These are phyloP conservation scores for Meloidogyne floridensis DNA, from an alignment of 1,140 invertebrate genomes.

Conservation along the genomic window DNA sequence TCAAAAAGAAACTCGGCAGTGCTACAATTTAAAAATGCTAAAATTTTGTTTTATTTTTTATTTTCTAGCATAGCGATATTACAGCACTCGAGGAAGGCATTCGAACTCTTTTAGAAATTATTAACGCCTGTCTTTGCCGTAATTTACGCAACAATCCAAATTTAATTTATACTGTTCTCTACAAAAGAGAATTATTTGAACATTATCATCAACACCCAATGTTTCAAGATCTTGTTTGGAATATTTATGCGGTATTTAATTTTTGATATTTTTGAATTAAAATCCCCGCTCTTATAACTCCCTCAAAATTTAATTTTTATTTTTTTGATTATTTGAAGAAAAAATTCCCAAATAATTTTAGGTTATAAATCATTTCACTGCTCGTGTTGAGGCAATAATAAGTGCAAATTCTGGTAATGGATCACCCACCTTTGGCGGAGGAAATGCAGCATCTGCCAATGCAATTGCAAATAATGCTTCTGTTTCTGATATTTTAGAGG, in stretches of 20 bases:
- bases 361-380: constrained; percentile 85
- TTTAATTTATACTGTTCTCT: constrained; percentile 90
- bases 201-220: constrained; percentile 81
- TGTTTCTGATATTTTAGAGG: constrained; percentile 80
- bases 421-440: background rate
- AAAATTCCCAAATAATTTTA: constrained; percentile 63
- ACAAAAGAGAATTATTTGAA: constrained; percentile 87
- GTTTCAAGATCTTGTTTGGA: constrained; percentile 92
- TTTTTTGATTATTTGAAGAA: too few relatives aligned
- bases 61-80: constrained; percentile 78
- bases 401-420: constrained; percentile 53
- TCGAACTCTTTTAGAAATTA: constrained; percentile 70
- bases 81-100: constrained; percentile 94
- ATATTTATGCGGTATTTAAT: constrained; percentile 82
- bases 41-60: background rate
- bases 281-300: background rate
- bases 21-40: constrained; percentile 14
- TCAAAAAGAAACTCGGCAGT: background rate
- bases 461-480: constrained; percentile 26
- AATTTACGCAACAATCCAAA: constrained; percentile 86
- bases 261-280: constrained; percentile 12
- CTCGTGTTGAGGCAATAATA: constrained; percentile 75
- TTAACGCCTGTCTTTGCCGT: constrained; percentile 47
- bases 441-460: constrained; percentile 5
- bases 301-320: background rate